Evolutionary conservation across 2,113 vertebrate species (phyloP).

Genomic region (Ophiodon elongatus): DNA sequence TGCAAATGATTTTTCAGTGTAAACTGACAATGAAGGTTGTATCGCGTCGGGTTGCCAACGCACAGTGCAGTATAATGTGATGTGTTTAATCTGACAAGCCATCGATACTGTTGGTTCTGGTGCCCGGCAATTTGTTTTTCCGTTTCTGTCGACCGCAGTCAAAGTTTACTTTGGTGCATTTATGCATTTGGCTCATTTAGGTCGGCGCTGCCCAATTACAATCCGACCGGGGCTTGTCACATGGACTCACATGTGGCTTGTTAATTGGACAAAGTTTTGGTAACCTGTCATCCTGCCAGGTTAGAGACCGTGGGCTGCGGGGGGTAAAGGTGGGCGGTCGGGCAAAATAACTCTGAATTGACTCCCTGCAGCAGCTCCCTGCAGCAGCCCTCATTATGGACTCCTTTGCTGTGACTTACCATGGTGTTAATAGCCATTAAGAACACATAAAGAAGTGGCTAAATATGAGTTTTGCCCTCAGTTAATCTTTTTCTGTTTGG

Average conservation of each 20-base stretch:
- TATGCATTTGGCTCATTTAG: constrained; percentile 59
- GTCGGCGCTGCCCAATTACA: constrained; percentile 61
- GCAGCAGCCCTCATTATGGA: constrained; percentile 24
- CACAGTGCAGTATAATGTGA: constrained; percentile 46
- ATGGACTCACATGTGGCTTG: constrained; percentile 46
- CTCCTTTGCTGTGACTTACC: constrained; percentile 8
- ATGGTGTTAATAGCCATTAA: not conserved
- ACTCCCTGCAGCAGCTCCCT: constrained; percentile 11
- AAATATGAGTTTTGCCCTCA: constrained; percentile 5
- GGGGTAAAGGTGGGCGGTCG: constrained; percentile 46
- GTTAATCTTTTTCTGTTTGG: not conserved
- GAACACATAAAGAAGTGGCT: not conserved
- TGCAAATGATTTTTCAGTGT: not conserved
- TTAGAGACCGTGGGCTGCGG: constrained; percentile 34
- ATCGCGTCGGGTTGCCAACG: not conserved
- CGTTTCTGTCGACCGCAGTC: constrained; percentile 25
- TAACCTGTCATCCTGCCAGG: constrained; percentile 65
- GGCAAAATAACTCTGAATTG: constrained; percentile 30
- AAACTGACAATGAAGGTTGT: not conserved
- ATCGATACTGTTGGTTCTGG: constrained; percentile 39
- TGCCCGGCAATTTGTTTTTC: constrained; percentile 45
- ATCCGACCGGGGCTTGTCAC: constrained; percentile 47
- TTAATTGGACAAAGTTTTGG: constrained; percentile 69
- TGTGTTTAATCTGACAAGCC: constrained; percentile 52
- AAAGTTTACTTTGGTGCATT: constrained; percentile 42